Percentiles rank a stretch among this genome's conserved stretches.
phyloP scores from a whole-genome alignment of 2,797 vertebrate genomes.

The Peromyscus eremicus region DNA sequence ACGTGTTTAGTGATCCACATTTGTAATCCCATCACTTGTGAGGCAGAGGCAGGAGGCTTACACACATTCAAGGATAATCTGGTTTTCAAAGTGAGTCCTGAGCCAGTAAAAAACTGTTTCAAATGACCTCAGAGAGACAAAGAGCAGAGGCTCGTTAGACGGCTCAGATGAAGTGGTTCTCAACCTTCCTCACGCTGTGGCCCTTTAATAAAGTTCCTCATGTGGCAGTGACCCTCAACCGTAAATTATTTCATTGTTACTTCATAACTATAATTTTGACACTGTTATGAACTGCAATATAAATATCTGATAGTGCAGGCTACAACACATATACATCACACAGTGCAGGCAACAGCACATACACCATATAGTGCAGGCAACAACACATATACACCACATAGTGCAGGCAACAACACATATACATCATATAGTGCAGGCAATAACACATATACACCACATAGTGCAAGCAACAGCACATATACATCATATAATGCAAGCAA shows the following conservation, averaged over 20 bases:
- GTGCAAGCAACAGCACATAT: not conserved
- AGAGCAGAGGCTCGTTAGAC: not conserved
- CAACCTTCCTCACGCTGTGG: not conserved
- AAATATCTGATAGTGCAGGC: no score
- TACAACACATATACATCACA: no score
- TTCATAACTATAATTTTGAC: not conserved
- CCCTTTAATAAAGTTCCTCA: not conserved
- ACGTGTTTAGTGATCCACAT: no score
- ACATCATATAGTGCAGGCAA: not conserved
- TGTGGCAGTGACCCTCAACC: not conserved
- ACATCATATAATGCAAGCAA: no score
- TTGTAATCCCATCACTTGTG: not conserved
- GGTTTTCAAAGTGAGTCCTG: not conserved
- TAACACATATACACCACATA: no score
- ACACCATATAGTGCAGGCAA: not conserved
- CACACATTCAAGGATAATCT: not conserved
- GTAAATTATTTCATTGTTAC: not conserved
- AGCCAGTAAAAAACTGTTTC: not conserved
- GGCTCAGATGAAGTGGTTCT: not conserved
- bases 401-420: not conserved
- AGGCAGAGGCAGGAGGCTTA: not conserved
- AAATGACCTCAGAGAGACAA: not conserved
- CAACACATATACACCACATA: no score
- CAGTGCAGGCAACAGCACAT: no score
- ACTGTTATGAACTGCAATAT: no score